These are phyloP conservation scores for Belonocnema kinseyi DNA, from an alignment of 1,140 invertebrate genomes.

Conservation along the genomic window DNA sequence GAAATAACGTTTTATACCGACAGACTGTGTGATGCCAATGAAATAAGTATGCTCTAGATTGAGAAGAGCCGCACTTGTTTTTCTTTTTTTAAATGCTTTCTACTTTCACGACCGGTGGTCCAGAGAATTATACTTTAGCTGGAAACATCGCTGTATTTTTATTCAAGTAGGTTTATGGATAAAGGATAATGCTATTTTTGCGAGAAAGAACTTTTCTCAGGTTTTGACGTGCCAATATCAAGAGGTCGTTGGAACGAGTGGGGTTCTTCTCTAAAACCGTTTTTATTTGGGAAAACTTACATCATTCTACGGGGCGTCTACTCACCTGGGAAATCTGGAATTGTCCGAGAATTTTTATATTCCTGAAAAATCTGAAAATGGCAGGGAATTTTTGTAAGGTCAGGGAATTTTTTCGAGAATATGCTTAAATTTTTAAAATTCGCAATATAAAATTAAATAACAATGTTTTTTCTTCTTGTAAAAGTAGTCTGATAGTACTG, in stretches of 20 bases:
- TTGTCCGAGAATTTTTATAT: too few species aligned
- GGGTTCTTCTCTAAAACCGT: neutral
- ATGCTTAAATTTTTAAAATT: too few species aligned
- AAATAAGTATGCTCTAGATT: neutral
- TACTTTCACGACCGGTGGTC: neutral
- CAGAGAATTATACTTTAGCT: neutral
- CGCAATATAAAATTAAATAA: too few species aligned
- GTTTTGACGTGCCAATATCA: conserved; percentile 14
- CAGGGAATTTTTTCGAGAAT: too few species aligned
- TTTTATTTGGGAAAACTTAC: neutral
- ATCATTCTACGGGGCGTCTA: neutral
- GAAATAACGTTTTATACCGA: conserved; percentile 57
- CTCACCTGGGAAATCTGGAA: too few species aligned
- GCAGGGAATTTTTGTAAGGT: too few species aligned
- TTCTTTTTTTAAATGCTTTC: neutral
- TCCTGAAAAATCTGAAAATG: too few species aligned
- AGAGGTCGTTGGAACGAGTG: neutral
- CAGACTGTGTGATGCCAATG: conserved; percentile 31
- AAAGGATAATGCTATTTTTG: conserved; percentile 9
- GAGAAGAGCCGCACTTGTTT: conserved; percentile 3
- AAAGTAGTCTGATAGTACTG: too few species aligned
- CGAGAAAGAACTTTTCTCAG: conserved; percentile 8
- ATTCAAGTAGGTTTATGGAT: neutral
- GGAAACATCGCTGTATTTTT: neutral
- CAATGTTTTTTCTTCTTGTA: too few species aligned